Percentiles rank a stretch among this genome's conserved stretches.
These are phyloP conservation scores for Cryptomyrus ogoouensis DNA, from an alignment of 2,113 vertebrate species.

Conservation along the genomic window DNA sequence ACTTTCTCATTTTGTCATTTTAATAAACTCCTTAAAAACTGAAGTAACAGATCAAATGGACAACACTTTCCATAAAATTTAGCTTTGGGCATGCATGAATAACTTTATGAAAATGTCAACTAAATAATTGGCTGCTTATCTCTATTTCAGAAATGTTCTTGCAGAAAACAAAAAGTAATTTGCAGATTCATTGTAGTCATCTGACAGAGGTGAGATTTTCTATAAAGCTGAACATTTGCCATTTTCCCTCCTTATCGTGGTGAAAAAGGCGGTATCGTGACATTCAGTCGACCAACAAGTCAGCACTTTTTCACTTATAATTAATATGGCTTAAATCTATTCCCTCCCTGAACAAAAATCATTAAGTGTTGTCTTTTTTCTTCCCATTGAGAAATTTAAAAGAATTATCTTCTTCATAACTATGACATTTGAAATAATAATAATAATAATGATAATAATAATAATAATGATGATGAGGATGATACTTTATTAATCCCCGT, in stretches of 20 bases:
- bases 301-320: slow-evolving; percentile 45
- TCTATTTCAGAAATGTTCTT: slow-evolving; percentile 10
- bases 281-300: slow-evolving; percentile 31
- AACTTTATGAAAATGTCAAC: slow-evolving; percentile 16
- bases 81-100: background rate
- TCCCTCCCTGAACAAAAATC: background rate
- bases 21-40: background rate
- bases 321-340: slow-evolving; percentile 26
- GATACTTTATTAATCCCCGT: background rate
- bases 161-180: slow-evolving; percentile 29
- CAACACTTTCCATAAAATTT: background rate
- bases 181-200: slow-evolving; percentile 46
- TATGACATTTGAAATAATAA: background rate
- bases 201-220: slow-evolving; percentile 46
- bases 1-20: slow-evolving; percentile 4
- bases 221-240: slow-evolving; percentile 20
- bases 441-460: background rate
- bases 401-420: background rate
- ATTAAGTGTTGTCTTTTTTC: background rate
- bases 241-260: slow-evolving; percentile 17
- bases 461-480: background rate
- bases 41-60: background rate
- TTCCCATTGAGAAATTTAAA: background rate
- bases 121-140: slow-evolving; percentile 4
- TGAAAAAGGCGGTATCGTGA: slow-evolving; percentile 52